Conservation (phyloP, 2,113 vertebrate species). For the Podarcis raffonei region DNA sequence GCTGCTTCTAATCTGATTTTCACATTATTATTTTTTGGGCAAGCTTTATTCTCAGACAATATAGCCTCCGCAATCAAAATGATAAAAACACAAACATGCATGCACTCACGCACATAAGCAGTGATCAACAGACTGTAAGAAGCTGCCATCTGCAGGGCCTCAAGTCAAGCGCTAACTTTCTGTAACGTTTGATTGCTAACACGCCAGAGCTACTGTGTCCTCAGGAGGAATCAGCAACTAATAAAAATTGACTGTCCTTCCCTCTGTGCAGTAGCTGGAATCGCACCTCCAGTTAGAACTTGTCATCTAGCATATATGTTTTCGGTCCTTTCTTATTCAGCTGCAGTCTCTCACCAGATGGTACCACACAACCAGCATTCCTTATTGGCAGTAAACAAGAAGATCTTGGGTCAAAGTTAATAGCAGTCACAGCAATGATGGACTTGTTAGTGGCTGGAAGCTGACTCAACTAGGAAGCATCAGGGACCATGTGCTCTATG, state of each 20-base stretch:
- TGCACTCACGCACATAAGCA: conserved; percentile 39
- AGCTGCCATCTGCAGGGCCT: background rate
- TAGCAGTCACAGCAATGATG: background rate
- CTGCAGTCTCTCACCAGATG: conserved; percentile 1
- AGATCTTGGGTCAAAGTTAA: conserved; percentile 29
- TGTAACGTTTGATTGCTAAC: conserved; percentile 23
- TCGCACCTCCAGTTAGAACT: conserved; percentile 24
- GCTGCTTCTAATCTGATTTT: conserved; percentile 73
- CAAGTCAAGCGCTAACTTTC: conserved; percentile 44
- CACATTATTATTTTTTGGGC: conserved; percentile 29
- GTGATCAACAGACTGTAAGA: conserved; percentile 57
- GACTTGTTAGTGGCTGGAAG: background rate
- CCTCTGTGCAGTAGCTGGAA: conserved; percentile 14
- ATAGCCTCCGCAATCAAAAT: conserved; percentile 59
- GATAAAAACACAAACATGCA: conserved; percentile 31
- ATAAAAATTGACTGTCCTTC: conserved; percentile 17
- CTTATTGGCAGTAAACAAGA: conserved; percentile 28
- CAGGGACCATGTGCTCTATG: background rate
- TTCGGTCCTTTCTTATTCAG: conserved; percentile 32
- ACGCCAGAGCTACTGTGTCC: background rate
- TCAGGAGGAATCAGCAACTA: conserved; percentile 12
- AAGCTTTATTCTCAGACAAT: conserved; percentile 51
- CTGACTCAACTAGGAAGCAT: background rate
- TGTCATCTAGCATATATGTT: background rate
- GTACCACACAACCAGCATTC: conserved; percentile 27